phyloP scores from a whole-genome alignment of 2,888 invertebrate species.

The Aspidiotus rigidus region DNA sequence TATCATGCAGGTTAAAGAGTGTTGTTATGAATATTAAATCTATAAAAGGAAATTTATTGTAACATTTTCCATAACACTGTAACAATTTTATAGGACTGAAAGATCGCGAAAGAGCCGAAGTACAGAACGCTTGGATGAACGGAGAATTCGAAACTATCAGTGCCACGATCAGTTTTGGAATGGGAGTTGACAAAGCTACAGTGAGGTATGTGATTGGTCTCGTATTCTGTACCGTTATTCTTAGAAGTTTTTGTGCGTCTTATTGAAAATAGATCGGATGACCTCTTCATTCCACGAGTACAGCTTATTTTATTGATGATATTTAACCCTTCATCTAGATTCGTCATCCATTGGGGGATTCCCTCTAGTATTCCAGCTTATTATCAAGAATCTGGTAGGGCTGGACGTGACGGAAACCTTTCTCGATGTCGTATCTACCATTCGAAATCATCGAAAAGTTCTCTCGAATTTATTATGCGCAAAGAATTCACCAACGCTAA shows the following conservation, averaged over 20 bases:
- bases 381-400: constrained; percentile 92
- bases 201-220: constrained; percentile 56
- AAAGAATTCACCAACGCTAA: constrained; percentile 57
- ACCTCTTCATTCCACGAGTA: not conserved
- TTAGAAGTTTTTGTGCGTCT: not conserved
- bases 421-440: constrained; percentile 90
- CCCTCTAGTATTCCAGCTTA: constrained; percentile 92
- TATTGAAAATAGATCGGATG: no score
- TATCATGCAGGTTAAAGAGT: constrained; percentile 71
- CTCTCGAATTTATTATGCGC: constrained; percentile 68
- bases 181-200: constrained; percentile 95
- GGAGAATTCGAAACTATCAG: constrained; percentile 83
- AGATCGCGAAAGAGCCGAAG: constrained; percentile 59
- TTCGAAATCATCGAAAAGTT: constrained; percentile 66
- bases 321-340: constrained; percentile 48
- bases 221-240: not conserved
- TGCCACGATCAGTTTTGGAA: constrained; percentile 97
- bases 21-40: not conserved
- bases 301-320: not conserved
- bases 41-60: constrained; percentile 12
- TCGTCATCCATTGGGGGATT: constrained; percentile 93
- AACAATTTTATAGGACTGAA: constrained; percentile 52
- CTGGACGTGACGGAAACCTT: constrained; percentile 85
- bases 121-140: constrained; percentile 86
- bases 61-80: not conserved